Base-by-base conservation (phyloP, 2,888 invertebrate genomes). In the Harpalus rubripes region DNA sequence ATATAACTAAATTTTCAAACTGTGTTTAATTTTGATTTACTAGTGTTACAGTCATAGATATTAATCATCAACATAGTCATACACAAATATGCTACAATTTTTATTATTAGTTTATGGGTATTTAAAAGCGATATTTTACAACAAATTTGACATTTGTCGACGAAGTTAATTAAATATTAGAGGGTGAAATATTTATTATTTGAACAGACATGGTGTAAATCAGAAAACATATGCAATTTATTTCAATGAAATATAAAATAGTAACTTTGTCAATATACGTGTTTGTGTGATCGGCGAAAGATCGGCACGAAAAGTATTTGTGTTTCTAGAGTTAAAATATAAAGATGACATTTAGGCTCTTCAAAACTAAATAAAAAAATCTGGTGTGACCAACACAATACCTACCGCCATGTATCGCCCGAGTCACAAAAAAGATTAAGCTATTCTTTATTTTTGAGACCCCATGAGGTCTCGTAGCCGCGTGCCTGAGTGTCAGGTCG, bases 1-100 rank as follows among this genome's bases (percentile, higher is more conserved):
- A 68, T 32, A 68, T 68, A 26, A 68, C 68, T 68, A 68, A 68
- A 68, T 68, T 68, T 68, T 68, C 68, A 68, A 74, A 74, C 44
- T 74, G 6, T 74, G 72, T 44, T 74, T 74, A 44, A 74, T 44
- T 74, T 74, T 44, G 72, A 74, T 74, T 74, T 74, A 74, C 44
- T 74, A 16, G 72, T 22, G 10, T 39, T 44, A 10, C 72, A 72
- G 16, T 8, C 41, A 44, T 74, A 74, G 44, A 8, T 44, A 74
- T 74, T 74, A 44, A 41, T 74, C 44, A 74, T 74, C 7, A 15
- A 44, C 16, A 41, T n/a, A n/a, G n/a, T n/a, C n/a, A n/a, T 44
- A 18, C n/a, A 72, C 63, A 72, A 65, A 16, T 44, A 6, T 44
- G 41, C 7, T 44, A 44, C 18, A 74, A 44, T 74, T 74, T 44